Conservation (phyloP, 2,888 invertebrate genomes). For the Galerucella nymphaeae region DNA sequence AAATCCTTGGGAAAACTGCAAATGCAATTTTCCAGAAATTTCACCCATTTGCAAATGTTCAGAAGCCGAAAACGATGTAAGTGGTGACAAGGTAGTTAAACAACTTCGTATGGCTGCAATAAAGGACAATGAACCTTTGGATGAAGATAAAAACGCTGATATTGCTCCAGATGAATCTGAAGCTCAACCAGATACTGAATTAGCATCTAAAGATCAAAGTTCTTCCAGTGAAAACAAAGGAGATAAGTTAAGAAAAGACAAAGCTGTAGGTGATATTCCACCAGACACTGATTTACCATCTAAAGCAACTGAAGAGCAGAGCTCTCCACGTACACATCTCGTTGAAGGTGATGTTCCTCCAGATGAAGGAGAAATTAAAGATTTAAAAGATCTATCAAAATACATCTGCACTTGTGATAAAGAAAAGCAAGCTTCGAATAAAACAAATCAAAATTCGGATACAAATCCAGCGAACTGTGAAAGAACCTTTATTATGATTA, state of each 20-base stretch:
- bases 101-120: background rate
- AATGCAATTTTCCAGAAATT: background rate
- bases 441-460: background rate
- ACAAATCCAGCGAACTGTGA: conserved; percentile 67
- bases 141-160: background rate
- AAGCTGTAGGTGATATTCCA: background rate
- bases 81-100: background rate
- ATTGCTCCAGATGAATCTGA: too few species aligned
- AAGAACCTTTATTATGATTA: conserved; percentile 96
- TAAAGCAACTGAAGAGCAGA: background rate
- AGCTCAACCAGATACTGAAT: too few species aligned
- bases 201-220: background rate
- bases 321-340: background rate
- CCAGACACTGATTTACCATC: background rate
- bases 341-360: background rate
- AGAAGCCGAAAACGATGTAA: background rate
- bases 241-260: background rate
- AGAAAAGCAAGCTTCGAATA: background rate
- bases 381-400: background rate
- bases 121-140: background rate
- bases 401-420: background rate
- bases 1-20: background rate
- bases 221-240: background rate
- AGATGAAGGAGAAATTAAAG: background rate
- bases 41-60: background rate